Conservation (phyloP, 2,888 invertebrate genomes). For the Lycophotia porphyrea region DNA sequence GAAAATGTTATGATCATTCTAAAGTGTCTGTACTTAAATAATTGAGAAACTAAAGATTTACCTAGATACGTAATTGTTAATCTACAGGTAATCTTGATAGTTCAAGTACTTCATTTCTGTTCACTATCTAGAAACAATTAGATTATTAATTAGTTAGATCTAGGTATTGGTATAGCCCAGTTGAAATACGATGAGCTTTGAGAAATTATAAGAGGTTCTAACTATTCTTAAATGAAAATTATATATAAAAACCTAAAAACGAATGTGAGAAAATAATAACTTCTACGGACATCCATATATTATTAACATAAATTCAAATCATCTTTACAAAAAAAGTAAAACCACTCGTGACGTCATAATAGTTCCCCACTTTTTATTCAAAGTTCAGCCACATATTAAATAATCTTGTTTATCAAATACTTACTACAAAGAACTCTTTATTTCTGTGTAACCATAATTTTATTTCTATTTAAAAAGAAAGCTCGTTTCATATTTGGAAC, state of each 20-base stretch:
- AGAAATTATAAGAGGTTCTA: neutral
- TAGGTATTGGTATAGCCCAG: neutral
- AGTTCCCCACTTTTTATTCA: slow-evolving; percentile 45
- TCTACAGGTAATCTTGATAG: neutral
- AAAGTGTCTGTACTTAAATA: neutral
- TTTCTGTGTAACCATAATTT: neutral
- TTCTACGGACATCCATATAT: neutral
- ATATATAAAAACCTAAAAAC: neutral
- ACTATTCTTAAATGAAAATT: neutral
- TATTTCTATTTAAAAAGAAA: neutral
- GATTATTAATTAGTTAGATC: too few species aligned
- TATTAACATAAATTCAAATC: slow-evolving; percentile 14
- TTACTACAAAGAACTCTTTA: neutral
- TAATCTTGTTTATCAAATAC: slow-evolving; percentile 4
- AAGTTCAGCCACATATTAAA: slow-evolving; percentile 3
- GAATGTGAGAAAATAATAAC: neutral
- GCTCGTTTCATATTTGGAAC: neutral
- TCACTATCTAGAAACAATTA: neutral
- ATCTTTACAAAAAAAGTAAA: slow-evolving; percentile 31
- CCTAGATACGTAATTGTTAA: neutral
- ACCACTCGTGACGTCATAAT: slow-evolving; percentile 31
- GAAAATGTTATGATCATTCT: neutral
- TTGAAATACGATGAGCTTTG: neutral
- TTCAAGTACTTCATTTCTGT: neutral
- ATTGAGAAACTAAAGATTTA: slow-evolving; percentile 6